These are phyloP conservation scores for Aplysia californica DNA, from an alignment of 1,140 invertebrate genomes.

Conservation along the genomic window DNA sequence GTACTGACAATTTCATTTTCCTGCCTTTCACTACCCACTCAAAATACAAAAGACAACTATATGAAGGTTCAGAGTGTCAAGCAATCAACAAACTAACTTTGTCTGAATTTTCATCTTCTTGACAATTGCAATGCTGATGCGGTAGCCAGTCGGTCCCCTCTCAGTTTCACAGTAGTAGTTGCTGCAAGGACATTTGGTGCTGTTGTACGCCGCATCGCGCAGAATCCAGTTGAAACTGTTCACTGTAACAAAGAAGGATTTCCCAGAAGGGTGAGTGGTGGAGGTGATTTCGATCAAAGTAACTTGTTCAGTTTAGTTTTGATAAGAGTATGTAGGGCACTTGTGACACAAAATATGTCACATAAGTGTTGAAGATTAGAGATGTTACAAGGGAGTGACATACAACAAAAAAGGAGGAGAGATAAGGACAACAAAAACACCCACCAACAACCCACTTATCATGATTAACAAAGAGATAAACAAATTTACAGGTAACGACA, in stretches of 20 bases:
- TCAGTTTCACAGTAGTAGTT: constrained; percentile 36
- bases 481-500: too few species aligned
- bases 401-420: neutral
- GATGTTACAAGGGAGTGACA: neutral
- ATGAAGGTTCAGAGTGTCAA: too few species aligned
- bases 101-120: constrained; percentile 24
- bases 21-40: too few species aligned
- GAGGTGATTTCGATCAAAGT: neutral
- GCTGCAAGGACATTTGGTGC: constrained; percentile 41
- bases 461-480: too few species aligned
- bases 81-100: neutral
- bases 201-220: constrained; percentile 32
- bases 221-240: constrained; percentile 40
- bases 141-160: constrained; percentile 18
- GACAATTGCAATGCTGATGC: constrained; percentile 38
- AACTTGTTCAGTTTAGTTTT: neutral
- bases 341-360: too few species aligned
- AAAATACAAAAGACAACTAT: too few species aligned
- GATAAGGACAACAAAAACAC: neutral
- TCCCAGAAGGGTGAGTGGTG: too few species aligned
- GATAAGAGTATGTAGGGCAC: too few species aligned
- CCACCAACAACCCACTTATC: neutral
- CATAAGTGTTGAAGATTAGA: neutral
- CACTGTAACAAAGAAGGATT: constrained; percentile 31
- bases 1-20: too few species aligned